Evolutionary conservation across 2,113 vertebrate species (phyloP).

Genomic region (Podilymbus podiceps): DNA sequence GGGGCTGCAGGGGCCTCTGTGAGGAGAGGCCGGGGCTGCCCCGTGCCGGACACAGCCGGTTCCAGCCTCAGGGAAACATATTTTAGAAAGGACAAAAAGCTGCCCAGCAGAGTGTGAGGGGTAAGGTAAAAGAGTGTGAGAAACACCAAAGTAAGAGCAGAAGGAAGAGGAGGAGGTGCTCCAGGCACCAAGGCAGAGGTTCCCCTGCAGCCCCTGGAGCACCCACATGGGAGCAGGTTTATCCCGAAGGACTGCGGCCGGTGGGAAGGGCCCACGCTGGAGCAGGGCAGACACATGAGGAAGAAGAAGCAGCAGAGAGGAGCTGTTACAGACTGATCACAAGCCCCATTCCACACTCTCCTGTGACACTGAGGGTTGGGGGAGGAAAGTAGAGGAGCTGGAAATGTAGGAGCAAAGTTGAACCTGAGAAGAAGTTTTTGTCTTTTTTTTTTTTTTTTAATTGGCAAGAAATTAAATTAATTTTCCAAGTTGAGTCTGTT

Average conservation of each 20-base stretch:
- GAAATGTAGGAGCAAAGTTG: background rate
- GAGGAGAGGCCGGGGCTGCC: no score
- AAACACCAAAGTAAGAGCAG: background rate
- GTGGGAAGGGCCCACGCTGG: background rate
- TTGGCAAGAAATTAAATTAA: background rate
- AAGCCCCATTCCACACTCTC: background rate
- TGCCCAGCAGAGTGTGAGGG: fast-evolving
- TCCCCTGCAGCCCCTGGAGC: no score
- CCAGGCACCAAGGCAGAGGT: background rate
- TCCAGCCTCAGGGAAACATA: background rate
- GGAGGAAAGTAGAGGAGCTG: no score
- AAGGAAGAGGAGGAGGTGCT: fast-evolving
- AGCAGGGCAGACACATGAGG: no score
- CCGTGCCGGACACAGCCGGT: fast-evolving
- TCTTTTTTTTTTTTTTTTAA: background rate
- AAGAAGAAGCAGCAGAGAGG: background rate
- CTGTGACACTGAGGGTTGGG: fast-evolving
- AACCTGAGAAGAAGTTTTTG: background rate
- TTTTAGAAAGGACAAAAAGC: fast-evolving
- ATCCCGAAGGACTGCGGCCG: background rate
- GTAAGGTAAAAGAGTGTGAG: background rate
- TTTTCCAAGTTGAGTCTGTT: background rate
- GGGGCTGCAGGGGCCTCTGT: background rate
- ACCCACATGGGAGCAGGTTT: background rate
- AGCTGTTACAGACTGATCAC: no score